Evolutionary conservation across 1,140 invertebrate genomes (phyloP).

Genomic region (Aporrectodea caliginosa): DNA sequence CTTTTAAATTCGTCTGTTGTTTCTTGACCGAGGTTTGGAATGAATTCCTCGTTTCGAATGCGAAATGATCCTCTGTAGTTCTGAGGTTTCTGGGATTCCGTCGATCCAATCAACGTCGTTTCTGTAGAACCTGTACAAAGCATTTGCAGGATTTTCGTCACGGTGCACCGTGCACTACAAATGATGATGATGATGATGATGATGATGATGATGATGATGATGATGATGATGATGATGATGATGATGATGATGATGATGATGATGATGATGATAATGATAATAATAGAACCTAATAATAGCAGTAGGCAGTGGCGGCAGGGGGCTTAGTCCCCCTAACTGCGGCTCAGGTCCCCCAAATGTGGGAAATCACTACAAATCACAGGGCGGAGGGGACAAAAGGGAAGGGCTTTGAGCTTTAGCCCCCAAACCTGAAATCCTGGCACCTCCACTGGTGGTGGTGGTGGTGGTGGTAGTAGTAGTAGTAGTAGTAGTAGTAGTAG

Average conservation of each 20-base stretch:
- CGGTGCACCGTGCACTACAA: too few species aligned
- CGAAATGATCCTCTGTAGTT: neutral
- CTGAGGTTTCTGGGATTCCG: neutral
- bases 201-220: neutral
- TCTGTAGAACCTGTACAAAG: too few species aligned
- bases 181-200: constrained; percentile 8
- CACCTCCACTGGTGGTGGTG: neutral
- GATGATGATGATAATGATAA: constrained; percentile 15
- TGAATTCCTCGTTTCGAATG: neutral
- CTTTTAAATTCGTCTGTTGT: neutral
- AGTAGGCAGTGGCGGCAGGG: too few species aligned
- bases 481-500: neutral
- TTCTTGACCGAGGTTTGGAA: neutral
- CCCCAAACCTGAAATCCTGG: too few species aligned
- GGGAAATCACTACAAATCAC: too few species aligned
- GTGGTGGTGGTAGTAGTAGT: neutral
- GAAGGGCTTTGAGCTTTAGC: too few species aligned
- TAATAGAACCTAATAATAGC: too few species aligned
- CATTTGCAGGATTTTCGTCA: too few species aligned
- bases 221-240: constrained; percentile 11
- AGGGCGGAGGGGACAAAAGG: too few species aligned
- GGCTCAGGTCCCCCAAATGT: too few species aligned
- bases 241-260: constrained; percentile 5
- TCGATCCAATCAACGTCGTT: too few species aligned
- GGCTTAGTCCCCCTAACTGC: too few species aligned